Conservation (phyloP, 1,140 invertebrate species). For the Heliothis subflexa region DNA sequence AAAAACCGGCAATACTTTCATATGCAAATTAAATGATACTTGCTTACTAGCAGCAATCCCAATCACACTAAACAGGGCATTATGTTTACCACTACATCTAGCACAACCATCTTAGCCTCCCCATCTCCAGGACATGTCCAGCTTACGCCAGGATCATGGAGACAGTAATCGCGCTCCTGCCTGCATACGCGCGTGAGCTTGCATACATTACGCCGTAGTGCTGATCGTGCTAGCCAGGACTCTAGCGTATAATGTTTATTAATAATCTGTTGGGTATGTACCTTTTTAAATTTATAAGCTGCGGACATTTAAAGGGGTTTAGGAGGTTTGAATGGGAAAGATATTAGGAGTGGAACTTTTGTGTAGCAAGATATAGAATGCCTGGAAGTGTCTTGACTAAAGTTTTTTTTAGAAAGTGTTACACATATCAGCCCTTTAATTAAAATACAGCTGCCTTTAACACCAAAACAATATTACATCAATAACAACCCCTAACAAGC, state of each 20-base stretch:
- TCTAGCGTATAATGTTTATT: slow-evolving; percentile 30
- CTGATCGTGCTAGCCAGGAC: slow-evolving; percentile 7
- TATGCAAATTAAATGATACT: no score
- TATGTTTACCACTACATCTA: no score
- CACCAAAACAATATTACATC: not conserved
- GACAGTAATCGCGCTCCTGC: slow-evolving; percentile 1
- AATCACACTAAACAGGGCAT: no score
- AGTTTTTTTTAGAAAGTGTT: not conserved
- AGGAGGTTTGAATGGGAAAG: not conserved
- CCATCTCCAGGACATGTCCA: slow-evolving; percentile 21
- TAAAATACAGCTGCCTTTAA: not conserved
- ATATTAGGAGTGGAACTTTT: not conserved
- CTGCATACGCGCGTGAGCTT: slow-evolving; percentile 19
- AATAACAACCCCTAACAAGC: not conserved
- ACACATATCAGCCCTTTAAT: not conserved
- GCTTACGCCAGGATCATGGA: not conserved
- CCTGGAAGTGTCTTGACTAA: no score
- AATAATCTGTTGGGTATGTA: slow-evolving; percentile 11
- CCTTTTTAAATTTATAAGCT: not conserved
- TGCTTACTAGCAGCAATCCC: no score
- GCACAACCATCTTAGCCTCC: not conserved
- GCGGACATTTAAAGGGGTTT: no score
- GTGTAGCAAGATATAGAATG: not conserved
- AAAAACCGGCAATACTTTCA: no score
- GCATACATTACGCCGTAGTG: slow-evolving; percentile 25